A percentile compares a stretch with the other conserved stretches of the same genome.
Conservation (phyloP, 2,888 invertebrate genomes). For the Drosophila quinaria region DNA sequence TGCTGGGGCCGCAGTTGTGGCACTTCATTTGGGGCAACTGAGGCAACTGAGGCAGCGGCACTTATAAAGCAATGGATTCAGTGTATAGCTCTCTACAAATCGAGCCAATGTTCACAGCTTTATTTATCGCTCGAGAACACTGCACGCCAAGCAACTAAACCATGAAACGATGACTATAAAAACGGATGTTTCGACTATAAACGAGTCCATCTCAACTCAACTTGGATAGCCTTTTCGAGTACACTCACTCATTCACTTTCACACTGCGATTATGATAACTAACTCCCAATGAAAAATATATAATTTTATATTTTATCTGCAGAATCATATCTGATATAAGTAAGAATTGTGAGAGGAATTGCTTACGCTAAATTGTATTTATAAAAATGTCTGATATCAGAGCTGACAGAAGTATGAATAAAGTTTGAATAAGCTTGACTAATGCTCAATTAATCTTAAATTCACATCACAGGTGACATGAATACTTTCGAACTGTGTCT, state of each 20-base stretch:
- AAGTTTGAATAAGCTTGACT: not conserved
- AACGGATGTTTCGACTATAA: conserved; percentile 42
- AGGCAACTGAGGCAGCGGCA: conserved; percentile 49
- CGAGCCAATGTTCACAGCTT: conserved; percentile 79
- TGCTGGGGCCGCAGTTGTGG: conserved; percentile 46
- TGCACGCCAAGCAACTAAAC: conserved; percentile 37
- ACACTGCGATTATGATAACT: conserved; percentile 7
- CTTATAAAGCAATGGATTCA: conserved; percentile 60
- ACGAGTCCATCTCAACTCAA: conserved; percentile 21
- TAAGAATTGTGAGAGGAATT: too few relatives aligned
- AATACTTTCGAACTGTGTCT: too few relatives aligned
- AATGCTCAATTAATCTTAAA: not conserved
- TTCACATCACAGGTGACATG: not conserved
- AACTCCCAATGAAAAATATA: not conserved
- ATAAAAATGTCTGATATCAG: not conserved
- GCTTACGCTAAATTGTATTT: not conserved
- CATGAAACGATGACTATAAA: conserved; percentile 24
- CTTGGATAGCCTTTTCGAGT: conserved; percentile 6
- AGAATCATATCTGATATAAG: too few relatives aligned
- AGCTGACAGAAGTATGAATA: not conserved
- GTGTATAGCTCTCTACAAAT: conserved; percentile 57
- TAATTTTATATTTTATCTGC: too few relatives aligned
- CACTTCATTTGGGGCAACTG: conserved; percentile 16
- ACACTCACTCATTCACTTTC: not conserved
- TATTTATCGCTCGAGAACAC: conserved; percentile 74